Evolutionary conservation across 2,888 invertebrate species (phyloP).

Genomic region (Callimorpha dominula): DNA sequence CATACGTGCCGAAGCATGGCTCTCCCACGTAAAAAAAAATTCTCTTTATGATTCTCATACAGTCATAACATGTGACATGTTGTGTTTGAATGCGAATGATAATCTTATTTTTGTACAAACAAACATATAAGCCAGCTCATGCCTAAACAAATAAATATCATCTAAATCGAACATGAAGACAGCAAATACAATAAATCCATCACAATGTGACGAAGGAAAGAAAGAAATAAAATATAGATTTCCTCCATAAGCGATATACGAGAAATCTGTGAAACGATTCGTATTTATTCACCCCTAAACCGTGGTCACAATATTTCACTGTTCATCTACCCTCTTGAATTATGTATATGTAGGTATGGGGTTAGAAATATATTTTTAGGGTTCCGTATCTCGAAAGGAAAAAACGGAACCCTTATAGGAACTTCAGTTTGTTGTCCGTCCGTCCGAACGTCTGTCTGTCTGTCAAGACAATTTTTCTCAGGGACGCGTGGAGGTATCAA

Average conservation of each 20-base stretch:
- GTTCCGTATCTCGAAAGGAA: no score
- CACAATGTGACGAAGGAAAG: constrained; percentile 54
- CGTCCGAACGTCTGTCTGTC: no score
- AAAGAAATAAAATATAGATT: constrained; percentile 49
- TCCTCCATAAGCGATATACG: constrained; percentile 31
- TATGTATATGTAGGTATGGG: constrained; percentile 71
- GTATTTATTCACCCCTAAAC: constrained; percentile 68
- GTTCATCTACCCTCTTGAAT: constrained; percentile 73
- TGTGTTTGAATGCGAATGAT: not conserved
- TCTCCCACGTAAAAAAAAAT: no score
- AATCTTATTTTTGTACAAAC: not conserved
- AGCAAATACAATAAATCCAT: constrained; percentile 64
- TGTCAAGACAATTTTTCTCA: no score
- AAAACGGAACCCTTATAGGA: no score
- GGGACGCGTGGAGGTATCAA: no score
- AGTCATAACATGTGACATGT: not conserved
- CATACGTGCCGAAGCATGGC: no score
- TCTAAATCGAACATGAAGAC: constrained; percentile 47
- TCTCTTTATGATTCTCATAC: no score
- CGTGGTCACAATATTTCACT: constrained; percentile 76
- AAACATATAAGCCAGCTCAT: constrained; percentile 30
- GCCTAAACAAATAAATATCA: constrained; percentile 57
- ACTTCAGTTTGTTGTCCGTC: no score
- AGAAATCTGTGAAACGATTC: constrained; percentile 54
- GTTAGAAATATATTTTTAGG: constrained; percentile 64